phyloP scores from a whole-genome alignment of 1,140 invertebrate species.

The Pantala flavescens region DNA sequence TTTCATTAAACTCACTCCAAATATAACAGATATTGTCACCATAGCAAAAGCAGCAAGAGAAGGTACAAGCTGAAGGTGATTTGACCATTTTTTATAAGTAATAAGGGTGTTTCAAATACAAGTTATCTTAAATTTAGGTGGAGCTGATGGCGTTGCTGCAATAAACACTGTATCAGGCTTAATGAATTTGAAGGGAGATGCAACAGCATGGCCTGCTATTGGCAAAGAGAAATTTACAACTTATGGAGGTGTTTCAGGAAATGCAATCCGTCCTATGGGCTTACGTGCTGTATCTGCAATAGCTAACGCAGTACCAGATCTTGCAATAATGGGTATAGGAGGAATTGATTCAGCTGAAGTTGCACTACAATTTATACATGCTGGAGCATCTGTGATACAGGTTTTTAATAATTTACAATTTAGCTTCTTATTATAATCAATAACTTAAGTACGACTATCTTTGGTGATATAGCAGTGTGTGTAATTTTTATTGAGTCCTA shows the following conservation, averaged over 20 bases:
- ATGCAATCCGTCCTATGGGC: conserved; percentile 88
- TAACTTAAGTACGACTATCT: conserved; percentile 17
- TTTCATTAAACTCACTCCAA: conserved; percentile 95
- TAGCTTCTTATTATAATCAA: conserved; percentile 8
- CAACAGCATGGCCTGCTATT: conserved; percentile 81
- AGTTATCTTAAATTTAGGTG: conserved; percentile 42
- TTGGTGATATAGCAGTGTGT: no score
- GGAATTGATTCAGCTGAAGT: conserved; percentile 94
- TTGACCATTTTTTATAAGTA: conserved; percentile 1
- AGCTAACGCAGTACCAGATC: conserved; percentile 67
- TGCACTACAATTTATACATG: conserved; percentile 83
- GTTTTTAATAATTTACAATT: conserved; percentile 36
- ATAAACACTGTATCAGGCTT: conserved; percentile 94
- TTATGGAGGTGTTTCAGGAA: conserved; percentile 94
- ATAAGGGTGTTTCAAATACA: neutral
- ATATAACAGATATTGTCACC: conserved; percentile 84
- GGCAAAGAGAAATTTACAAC: conserved; percentile 74
- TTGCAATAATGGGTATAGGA: conserved; percentile 88
- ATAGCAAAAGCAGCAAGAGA: conserved; percentile 86
- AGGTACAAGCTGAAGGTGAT: conserved; percentile 41
- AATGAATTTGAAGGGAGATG: conserved; percentile 75
- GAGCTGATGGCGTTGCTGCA: conserved; percentile 88
- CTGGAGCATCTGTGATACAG: conserved; percentile 84
- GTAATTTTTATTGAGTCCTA: no score
- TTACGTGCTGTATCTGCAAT: conserved; percentile 81